Evolutionary conservation across 2,113 vertebrate species (phyloP), one percentile per base, ranked within the genome.

Genomic region (Herpetotheres cachinnans): DNA sequence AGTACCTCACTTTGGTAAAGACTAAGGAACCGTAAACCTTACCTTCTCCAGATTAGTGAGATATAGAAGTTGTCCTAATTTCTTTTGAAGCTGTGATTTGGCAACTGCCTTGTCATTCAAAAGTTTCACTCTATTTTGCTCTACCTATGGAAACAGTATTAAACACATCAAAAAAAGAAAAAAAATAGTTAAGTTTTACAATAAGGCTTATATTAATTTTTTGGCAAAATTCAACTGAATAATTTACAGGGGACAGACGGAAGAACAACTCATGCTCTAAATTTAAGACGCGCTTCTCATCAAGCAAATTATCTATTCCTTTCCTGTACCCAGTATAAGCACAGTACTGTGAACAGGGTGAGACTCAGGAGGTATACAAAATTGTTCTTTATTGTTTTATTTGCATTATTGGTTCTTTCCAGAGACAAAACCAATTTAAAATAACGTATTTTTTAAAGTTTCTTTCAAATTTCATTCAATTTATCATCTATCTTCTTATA

Each of bases 1-100:
- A 88, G 18, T 42, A 17, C 9, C 76, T 50, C 40, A 70, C 18
- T 59, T 89, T 2, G 44, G 16, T 11, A 77, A 66, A 36, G 13
- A 61, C 16, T 24, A 80, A 36, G n/a, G 27, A 83, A 73, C 10
- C 2, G 10, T 63, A 79, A 93, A 65, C 34, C 61, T 95, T 97
- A 99, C 99, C 98, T 99, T 99, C 96, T 99, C 99, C 82, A 99
- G 98, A 95, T 99, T 99, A 58, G 98, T 99, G 89, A 99, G 99
- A 86, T 99, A 99, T 38, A 99, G 98, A 91, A 99, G 98, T 95
- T 99, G 99, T 16, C 99, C 99, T 22, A 99, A 98, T 96, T 99
- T 99, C 97, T 99, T 99, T 73, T 99, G 99, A 79, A 99, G 98
- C 59, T 99, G 99, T 69, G 99, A 99, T 93, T 99, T 99, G 44